These are phyloP conservation scores for Mystacornis crossleyi DNA, from an alignment of 2,113 vertebrate species.

Conservation along the genomic window DNA sequence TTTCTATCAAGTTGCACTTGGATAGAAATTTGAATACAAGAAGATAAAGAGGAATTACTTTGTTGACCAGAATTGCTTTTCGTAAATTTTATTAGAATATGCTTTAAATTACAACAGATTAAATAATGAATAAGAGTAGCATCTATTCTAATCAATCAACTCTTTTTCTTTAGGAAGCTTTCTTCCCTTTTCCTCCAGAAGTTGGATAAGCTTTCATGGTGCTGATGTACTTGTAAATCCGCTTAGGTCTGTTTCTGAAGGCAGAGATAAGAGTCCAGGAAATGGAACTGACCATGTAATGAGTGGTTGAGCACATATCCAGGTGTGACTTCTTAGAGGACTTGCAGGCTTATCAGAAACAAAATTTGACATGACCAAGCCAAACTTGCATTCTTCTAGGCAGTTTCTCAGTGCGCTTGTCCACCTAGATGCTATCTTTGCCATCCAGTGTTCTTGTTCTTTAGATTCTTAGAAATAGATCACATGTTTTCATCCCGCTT, in stretches of 20 bases:
- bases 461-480: not conserved
- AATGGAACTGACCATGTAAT: not conserved
- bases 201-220: not conserved
- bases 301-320: not conserved
- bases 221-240: fast-evolving
- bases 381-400: fast-evolving
- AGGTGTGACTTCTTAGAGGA: not conserved
- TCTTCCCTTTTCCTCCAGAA: not conserved
- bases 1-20: not conserved
- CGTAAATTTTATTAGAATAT: not conserved
- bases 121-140: not conserved
- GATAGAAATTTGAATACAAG: not conserved
- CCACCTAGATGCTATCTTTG: not conserved
- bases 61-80: not conserved
- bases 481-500: not conserved
- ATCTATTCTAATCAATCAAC: not conserved
- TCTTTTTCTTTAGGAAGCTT: not conserved
- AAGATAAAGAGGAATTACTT: not conserved
- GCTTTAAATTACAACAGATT: not conserved
- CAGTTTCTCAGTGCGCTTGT: not conserved
- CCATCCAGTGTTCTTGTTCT: not conserved
- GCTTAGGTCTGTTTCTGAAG: not conserved
- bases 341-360: not conserved
- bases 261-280: not conserved
- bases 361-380: not conserved